phyloP scores from a whole-genome alignment of 2,797 vertebrate species.

The Eremophila alpestris region DNA sequence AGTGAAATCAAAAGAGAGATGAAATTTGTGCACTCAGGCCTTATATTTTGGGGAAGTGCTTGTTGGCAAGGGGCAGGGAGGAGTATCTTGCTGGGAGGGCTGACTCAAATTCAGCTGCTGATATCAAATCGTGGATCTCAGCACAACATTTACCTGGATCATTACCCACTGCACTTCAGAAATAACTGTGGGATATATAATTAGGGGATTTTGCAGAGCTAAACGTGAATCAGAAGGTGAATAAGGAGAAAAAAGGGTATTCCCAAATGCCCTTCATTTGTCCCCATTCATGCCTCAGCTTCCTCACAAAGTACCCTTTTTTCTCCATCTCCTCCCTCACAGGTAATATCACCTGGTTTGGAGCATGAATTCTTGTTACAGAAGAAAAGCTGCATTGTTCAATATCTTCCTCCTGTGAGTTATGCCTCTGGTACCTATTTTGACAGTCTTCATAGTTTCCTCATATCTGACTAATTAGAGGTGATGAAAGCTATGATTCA shows the following conservation, averaged over 20 bases:
- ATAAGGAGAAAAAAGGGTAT: not conserved
- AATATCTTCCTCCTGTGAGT: not conserved
- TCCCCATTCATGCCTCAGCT: not conserved
- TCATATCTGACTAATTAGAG: not conserved
- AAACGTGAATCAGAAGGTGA: not conserved
- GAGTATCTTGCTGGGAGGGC: not conserved
- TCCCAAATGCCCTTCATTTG: not conserved
- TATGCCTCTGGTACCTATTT: not conserved
- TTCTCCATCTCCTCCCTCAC: not conserved
- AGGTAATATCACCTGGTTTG: not conserved
- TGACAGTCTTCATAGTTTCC: not conserved
- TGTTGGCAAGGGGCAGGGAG: not conserved
- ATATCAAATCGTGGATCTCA: not conserved
- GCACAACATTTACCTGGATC: not conserved
- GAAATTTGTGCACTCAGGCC: not conserved
- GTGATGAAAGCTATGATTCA: not conserved
- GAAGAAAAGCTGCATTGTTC: conserved; percentile 14
- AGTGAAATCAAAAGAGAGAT: not conserved
- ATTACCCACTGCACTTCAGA: not conserved
- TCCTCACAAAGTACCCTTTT: not conserved
- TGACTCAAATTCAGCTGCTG: not conserved
- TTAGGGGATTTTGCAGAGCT: not conserved
- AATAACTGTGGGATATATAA: not conserved
- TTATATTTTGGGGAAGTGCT: not conserved
- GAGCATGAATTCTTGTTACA: not conserved